Base-by-base conservation (phyloP, 2,888 invertebrate genomes). In the Apocheima hispidaria region DNA sequence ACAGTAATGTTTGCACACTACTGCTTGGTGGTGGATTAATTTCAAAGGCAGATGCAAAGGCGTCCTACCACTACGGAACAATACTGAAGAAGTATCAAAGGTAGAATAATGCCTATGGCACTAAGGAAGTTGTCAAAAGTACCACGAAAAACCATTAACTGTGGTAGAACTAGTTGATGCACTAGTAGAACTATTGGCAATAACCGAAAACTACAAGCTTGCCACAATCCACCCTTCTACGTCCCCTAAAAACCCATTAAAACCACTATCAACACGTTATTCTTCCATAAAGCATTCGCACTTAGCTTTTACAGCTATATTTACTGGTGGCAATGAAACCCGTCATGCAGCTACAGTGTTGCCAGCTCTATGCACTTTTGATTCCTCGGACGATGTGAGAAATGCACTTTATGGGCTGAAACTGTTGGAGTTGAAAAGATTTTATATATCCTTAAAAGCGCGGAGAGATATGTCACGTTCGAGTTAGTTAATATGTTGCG, bases 271-370 rank as follows among this genome's bases (percentile, higher is more conserved):
- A 72, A 72, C 71, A 71, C 68, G 67, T 71, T 69, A 74, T 69
- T 67, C 69, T 60, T 58, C 69, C 71, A 76, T 79, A 78, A 79
- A 81, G 67, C 72, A 73, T 66, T 75, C 75, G 73, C 77, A 75
- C 81, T 81, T 72, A 78, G 71, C 77, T 79, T 82, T 83, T 28
- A 51, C 40, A 51, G 28, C 56, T 67, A 71, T 76, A 76, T 74
- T 74, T 76, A 77, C 77, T 77, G 60, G 62, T 55, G 62, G 70
- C 75, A 75, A 76, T 78, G 73, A 73, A 77, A 73, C 28, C 20
- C 72, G 75, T 74, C 74, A 71, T 69, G 67, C 62, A 18, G 52
- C 59, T 71, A 77, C 76, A 75, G 66, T 73, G 78, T 77, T 61
- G 54, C 48, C 51, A 46, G 18, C 68, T 41, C 41, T 70, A 73